Evolutionary conservation across 2,888 invertebrate genomes (phyloP).

Genomic region (Calameuta filiformis): DNA sequence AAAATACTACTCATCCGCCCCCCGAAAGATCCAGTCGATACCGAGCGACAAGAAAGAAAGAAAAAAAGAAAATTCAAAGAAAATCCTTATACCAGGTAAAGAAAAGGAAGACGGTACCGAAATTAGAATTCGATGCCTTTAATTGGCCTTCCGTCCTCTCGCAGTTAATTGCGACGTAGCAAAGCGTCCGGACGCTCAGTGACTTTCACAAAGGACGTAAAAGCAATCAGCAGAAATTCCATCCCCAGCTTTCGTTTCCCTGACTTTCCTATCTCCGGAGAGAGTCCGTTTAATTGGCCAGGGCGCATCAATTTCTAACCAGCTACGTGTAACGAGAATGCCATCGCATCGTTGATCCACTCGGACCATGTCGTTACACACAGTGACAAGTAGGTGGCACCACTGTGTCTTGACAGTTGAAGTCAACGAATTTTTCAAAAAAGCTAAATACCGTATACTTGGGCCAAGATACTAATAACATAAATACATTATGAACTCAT

Average conservation of each 20-base stretch:
- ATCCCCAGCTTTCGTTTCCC: slow-evolving; percentile 22
- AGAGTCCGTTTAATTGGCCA: slow-evolving; percentile 32
- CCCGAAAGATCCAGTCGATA: background rate
- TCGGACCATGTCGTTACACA: background rate
- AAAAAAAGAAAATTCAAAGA: background rate
- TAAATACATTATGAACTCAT: background rate
- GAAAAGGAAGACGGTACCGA: background rate
- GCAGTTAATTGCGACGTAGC: background rate
- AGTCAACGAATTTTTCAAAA: background rate
- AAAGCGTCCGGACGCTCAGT: background rate
- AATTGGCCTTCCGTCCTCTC: background rate
- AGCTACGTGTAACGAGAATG: slow-evolving; percentile 30
- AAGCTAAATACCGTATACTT: background rate
- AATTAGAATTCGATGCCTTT: slow-evolving; percentile 3
- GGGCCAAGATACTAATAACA: background rate
- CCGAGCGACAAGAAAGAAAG: background rate
- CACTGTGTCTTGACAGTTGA: background rate
- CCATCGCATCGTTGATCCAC: background rate
- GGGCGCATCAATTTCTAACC: slow-evolving; percentile 30
- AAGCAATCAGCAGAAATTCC: slow-evolving; percentile 29
- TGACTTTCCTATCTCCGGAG: background rate
- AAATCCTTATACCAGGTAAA: background rate
- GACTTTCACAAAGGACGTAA: slow-evolving; percentile 1
- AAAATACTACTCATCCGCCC: background rate
- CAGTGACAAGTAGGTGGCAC: background rate